Percentiles rank a stretch among this genome's conserved stretches.
phyloP scores from a whole-genome alignment of 1,140 invertebrate genomes.

The Melipona quadrifasciata region DNA sequence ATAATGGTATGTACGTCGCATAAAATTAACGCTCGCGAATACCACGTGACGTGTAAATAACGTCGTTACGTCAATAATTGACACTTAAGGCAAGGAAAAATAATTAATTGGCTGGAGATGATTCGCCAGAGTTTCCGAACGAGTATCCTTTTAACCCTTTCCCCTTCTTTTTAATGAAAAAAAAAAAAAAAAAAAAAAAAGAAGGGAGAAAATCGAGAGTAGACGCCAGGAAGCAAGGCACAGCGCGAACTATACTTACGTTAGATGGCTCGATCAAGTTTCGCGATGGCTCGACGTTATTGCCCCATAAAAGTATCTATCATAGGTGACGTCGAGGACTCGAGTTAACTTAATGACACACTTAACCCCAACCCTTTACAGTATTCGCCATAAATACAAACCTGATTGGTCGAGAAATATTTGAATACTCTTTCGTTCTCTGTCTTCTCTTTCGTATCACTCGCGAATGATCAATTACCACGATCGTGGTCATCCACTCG shows the following conservation, averaged over 20 bases:
- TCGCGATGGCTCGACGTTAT: conserved; percentile 2
- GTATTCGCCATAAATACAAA: conserved; percentile 30
- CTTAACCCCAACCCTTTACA: conserved; percentile 20
- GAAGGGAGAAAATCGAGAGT: not conserved
- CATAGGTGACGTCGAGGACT: not conserved
- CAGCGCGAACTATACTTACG: not conserved
- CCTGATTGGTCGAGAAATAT: conserved; percentile 12
- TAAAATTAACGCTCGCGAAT: not conserved
- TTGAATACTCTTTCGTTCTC: not conserved
- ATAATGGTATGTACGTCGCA: too few relatives aligned
- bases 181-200: not conserved
- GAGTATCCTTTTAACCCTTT: not conserved
- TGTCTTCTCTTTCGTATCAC: not conserved
- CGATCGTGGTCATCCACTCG: not conserved
- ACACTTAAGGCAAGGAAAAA: not conserved
- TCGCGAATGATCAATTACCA: not conserved
- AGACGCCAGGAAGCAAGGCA: not conserved
- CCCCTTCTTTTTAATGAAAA: not conserved
- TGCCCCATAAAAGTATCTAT: conserved; percentile 30
- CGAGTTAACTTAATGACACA: conserved; percentile 25
- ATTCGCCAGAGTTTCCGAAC: not conserved
- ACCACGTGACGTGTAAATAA: too few relatives aligned
- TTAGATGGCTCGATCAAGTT: conserved; percentile 32
- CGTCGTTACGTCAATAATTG: not conserved
- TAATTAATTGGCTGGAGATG: not conserved